These are phyloP conservation scores for Antennarius maculatus DNA, from an alignment of 2,797 vertebrate species.

Conservation along the genomic window DNA sequence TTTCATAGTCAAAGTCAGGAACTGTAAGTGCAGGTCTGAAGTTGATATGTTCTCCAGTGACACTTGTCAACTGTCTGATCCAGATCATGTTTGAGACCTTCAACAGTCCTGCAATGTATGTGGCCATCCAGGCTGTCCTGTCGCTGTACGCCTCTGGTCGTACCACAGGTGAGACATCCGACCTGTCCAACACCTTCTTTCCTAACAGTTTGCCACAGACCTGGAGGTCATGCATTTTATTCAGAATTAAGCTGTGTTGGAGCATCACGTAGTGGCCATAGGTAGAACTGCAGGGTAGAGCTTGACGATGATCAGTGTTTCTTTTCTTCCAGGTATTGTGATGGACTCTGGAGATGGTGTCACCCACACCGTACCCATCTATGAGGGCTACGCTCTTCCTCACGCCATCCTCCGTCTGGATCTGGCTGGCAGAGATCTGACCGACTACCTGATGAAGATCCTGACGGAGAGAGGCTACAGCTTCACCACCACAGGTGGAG, in stretches of 20 bases:
- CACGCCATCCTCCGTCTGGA: constrained; percentile 84
- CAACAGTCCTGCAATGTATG: constrained; percentile 87
- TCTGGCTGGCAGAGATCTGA: constrained; percentile 80
- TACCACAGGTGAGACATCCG: constrained; percentile 84
- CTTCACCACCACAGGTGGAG: constrained; percentile 85
- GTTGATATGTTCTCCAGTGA: constrained; percentile 26
- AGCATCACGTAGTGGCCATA: neutral
- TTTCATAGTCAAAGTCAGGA: too few relatives aligned
- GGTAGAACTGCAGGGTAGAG: neutral
- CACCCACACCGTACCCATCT: constrained; percentile 82
- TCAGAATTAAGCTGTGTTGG: neutral
- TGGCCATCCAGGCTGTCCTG: constrained; percentile 93
- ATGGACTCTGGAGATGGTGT: constrained; percentile 70
- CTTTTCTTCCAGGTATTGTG: constrained; percentile 58
- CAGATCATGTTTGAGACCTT: constrained; percentile 82
- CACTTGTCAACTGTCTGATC: neutral
- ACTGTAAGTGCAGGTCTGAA: too few relatives aligned
- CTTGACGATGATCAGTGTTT: neutral
- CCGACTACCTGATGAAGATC: constrained; percentile 84
- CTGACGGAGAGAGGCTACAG: constrained; percentile 88
- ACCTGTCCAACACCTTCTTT: too few relatives aligned
- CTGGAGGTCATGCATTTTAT: too few relatives aligned
- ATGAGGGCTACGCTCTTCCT: constrained; percentile 70
- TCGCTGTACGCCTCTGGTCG: constrained; percentile 91
- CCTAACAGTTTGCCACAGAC: too few relatives aligned